A percentile compares a stretch with the other conserved stretches of the same genome.
Conservation (phyloP, 2,797 vertebrate species). For the Tarsius wallacei region DNA sequence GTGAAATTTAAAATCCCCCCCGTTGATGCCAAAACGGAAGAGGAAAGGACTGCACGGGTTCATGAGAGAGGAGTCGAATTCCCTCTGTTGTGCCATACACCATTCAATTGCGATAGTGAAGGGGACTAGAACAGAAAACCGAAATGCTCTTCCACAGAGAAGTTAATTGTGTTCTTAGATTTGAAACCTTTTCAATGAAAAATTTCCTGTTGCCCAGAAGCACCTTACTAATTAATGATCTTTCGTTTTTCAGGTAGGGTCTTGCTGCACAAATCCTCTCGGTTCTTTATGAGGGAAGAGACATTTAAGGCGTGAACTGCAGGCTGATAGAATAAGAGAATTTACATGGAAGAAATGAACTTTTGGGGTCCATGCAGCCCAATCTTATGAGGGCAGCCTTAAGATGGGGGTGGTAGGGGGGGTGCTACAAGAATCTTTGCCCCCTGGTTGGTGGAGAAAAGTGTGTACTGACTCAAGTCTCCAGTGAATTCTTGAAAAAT, state of each 20-base stretch:
- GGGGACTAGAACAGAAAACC: conserved; percentile 71
- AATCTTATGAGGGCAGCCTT: not conserved
- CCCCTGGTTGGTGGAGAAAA: not conserved
- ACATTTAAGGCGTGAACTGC: conserved; percentile 42
- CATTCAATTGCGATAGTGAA: conserved; percentile 54
- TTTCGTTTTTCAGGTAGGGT: conserved; percentile 80
- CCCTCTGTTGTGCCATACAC: conserved; percentile 51
- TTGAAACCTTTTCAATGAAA: conserved; percentile 82
- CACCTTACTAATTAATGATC: conserved; percentile 84
- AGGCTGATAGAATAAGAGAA: conserved; percentile 31
- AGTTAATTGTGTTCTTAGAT: conserved; percentile 84
- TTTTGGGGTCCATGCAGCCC: not conserved
- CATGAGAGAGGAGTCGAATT: conserved; percentile 65
- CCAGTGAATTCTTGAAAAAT: conserved; percentile 65
- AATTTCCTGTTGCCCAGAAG: conserved; percentile 80
- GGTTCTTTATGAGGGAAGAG: conserved; percentile 51
- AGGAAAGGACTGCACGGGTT: conserved; percentile 40
- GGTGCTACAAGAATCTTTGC: conserved; percentile 9
- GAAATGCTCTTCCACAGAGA: conserved; percentile 75
- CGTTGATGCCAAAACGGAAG: conserved; percentile 38
- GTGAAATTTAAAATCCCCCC: not conserved
- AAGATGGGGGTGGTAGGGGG: too few relatives aligned
- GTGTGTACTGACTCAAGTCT: conserved; percentile 55
- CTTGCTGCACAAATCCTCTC: conserved; percentile 67
- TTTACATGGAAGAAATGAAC: conserved; percentile 52